Conservation (phyloP, 2,888 invertebrate genomes). For the Phytoseiulus persimilis region DNA sequence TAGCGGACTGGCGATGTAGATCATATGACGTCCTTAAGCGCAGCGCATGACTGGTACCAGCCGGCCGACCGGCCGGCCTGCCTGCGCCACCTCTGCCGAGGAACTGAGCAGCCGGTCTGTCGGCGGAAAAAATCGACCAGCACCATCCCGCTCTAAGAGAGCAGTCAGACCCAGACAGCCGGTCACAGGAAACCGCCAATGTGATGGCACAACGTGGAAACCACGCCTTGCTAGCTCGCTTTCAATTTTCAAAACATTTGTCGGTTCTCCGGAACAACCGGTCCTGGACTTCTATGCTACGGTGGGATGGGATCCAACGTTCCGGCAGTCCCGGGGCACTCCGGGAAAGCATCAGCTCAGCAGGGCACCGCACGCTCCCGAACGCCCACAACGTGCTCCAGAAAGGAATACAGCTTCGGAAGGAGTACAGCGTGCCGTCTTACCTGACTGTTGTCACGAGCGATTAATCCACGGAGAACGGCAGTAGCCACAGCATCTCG, state of each 20-base stretch:
- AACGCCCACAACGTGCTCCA: no score
- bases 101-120: neutral
- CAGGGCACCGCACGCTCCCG: no score
- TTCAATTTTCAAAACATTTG: neutral
- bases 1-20: neutral
- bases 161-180: neutral
- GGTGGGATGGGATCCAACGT: neutral
- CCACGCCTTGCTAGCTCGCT: neutral
- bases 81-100: neutral
- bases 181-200: neutral
- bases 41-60: neutral
- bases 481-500: neutral
- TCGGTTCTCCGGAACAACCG: neutral
- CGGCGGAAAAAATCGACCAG: neutral
- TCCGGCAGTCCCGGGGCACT: neutral
- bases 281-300: neutral
- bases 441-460: neutral
- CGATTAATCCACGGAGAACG: neutral
- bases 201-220: neutral
- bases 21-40: neutral
- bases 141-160: neutral
- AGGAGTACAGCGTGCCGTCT: no score
- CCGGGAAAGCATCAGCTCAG: no score
- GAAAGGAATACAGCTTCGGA: no score
- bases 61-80: neutral